phyloP scores from a whole-genome alignment of 2,888 invertebrate species.

The Chrysina gloriosa region DNA sequence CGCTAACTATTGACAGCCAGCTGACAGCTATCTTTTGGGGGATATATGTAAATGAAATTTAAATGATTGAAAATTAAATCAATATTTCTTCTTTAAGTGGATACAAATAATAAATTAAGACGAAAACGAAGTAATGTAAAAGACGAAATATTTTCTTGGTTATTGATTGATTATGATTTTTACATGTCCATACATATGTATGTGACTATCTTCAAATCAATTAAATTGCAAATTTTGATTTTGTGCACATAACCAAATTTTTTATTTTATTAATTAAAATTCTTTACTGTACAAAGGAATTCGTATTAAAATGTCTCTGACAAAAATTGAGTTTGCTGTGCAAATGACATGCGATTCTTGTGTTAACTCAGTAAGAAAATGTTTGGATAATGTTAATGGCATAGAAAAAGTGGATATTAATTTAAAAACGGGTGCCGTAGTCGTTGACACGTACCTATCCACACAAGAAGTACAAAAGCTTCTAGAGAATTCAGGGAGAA shows the following conservation, averaged over 20 bases:
- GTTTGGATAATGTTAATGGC: constrained; percentile 64
- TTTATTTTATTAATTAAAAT: neutral
- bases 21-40: neutral
- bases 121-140: neutral
- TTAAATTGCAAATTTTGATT: neutral
- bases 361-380: constrained; percentile 65
- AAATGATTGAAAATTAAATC: too few relatives aligned
- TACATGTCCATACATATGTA: neutral
- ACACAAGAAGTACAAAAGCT: constrained; percentile 69
- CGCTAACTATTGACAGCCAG: neutral
- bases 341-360: constrained; percentile 72
- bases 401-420: constrained; percentile 68
- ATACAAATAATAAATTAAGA: too few relatives aligned
- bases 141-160: neutral
- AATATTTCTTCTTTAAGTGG: too few relatives aligned
- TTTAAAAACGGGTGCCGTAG: constrained; percentile 73
- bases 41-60: too few relatives aligned
- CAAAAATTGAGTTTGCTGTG: constrained; percentile 75
- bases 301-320: constrained; percentile 56
- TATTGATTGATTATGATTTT: neutral
- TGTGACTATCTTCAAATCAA: neutral
- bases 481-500: constrained; percentile 71
- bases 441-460: constrained; percentile 76
- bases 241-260: too few relatives aligned
- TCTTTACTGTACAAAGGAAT: too few relatives aligned